Conservation (phyloP, 2,113 vertebrate species). For the Solea solea region DNA sequence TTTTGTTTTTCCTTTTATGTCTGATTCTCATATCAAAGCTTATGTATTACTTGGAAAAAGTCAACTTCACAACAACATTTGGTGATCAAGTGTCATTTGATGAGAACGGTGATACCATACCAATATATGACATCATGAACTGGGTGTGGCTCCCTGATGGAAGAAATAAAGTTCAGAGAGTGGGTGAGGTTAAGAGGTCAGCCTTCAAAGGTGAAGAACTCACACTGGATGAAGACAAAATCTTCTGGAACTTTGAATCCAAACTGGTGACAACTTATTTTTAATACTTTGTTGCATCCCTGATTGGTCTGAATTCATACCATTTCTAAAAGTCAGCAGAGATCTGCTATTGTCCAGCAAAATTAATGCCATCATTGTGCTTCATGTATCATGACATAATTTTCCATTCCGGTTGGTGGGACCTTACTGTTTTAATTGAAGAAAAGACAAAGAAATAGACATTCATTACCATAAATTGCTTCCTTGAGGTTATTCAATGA, state of each 20-base stretch:
- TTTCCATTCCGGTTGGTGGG: no score
- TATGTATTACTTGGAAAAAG: constrained; percentile 69
- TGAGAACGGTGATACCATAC: constrained; percentile 74
- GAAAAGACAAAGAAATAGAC: no score
- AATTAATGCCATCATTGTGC: no score
- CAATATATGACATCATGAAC: constrained; percentile 79
- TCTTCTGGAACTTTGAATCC: constrained; percentile 70
- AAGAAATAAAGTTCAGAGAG: constrained; percentile 46
- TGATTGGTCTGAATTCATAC: no score
- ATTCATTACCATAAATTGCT: no score
- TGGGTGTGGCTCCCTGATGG: constrained; percentile 70
- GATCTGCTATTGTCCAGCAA: no score
- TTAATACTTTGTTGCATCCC: no score
- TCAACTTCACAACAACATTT: constrained; percentile 74
- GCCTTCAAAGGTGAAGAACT: constrained; percentile 49
- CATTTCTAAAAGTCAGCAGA: no score
- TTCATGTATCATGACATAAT: no score
- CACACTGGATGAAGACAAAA: constrained; percentile 59
- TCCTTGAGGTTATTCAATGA: no score
- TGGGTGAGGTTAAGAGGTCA: constrained; percentile 70
- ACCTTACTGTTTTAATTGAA: no score
- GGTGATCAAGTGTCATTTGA: constrained; percentile 78
- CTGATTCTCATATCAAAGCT: constrained; percentile 45
- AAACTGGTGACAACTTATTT: constrained; percentile 42
- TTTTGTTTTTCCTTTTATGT: no score